Evolutionary conservation across 1,140 invertebrate species (phyloP), one percentile per base, ranked within the genome.

Genomic region (Drosophila pectinifera): DNA sequence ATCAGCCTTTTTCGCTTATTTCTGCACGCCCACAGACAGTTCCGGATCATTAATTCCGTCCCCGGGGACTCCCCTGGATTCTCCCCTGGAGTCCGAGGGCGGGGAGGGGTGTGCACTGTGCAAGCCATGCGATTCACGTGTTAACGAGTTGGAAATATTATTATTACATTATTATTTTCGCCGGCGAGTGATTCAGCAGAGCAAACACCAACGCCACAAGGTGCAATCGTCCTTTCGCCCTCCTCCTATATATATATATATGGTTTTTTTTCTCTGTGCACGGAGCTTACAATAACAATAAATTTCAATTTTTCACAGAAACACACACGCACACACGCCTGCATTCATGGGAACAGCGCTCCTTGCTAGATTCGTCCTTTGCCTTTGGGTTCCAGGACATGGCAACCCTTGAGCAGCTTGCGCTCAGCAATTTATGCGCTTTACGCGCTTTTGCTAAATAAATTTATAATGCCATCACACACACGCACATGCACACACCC

Each of bases 71-170:
- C 41, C 39, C 31, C 22, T n/a, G 11, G 7, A 11, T 16, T 14
- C n/a, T 36, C 10, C 8, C 41, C 22, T 22, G 22, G 22, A 22
- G 4, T 22, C 22, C 4, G 10, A 8, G 28, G 16, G 28, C 48
- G 18, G 24, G n/a, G 3, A 20, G n/a, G n/a, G 51, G 45, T n/a
- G 24, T 41, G 3, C 11, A 18, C 26, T 42, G 18, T 18, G 11
- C 24, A 14, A 18, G n/a, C 13, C 51, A 72, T 68, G 78, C 79
- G 78, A 81, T 86, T 75, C 69, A 51, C 74, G 82, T 85, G 84
- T 80, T 88, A 88, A 88, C 84, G 84, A 89, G 84, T 89, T 88
- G 84, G 85, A 84, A 89, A 90, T 84, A 90, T 80, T 84, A 89
- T 89, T 89, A 90, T 89, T 89, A 84, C 84, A 75, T 89, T 89